Evolutionary conservation across 2,113 vertebrate genomes (phyloP).

Genomic region (Neogale vison): DNA sequence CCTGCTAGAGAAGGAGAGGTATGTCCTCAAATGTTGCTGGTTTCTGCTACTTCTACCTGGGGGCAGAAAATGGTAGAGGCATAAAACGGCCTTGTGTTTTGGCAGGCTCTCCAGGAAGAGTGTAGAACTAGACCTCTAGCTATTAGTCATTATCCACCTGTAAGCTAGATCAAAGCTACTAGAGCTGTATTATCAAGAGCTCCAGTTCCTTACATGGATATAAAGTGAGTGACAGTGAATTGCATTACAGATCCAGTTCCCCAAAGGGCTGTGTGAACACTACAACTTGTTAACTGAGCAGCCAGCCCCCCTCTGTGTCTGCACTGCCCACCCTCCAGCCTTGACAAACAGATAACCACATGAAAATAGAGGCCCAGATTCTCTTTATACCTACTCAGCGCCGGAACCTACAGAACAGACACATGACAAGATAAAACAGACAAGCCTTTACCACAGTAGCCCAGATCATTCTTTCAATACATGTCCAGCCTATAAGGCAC

Average conservation of each 20-base stretch:
- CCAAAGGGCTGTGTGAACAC: neutral
- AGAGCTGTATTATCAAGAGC: no score
- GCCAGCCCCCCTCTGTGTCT: neutral
- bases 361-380: neutral
- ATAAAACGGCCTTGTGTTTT: neutral
- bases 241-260: neutral
- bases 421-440: neutral
- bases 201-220: neutral
- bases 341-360: conserved; percentile 4
- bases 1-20: neutral
- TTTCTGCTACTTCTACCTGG: neutral
- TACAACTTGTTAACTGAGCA: neutral
- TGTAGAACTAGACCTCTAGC: neutral
- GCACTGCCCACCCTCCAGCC: neutral
- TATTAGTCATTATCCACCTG: neutral
- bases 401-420: neutral
- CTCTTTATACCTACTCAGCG: neutral
- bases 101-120: neutral
- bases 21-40: neutral
- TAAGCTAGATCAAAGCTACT: conserved; percentile 3
- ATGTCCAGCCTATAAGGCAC: neutral
- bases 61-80: neutral
- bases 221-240: neutral
- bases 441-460: neutral
- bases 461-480: neutral